Evolutionary conservation across 2,888 invertebrate species (phyloP), one percentile per base, ranked within the genome.

Genomic region (Alviniconcha strummeri): DNA sequence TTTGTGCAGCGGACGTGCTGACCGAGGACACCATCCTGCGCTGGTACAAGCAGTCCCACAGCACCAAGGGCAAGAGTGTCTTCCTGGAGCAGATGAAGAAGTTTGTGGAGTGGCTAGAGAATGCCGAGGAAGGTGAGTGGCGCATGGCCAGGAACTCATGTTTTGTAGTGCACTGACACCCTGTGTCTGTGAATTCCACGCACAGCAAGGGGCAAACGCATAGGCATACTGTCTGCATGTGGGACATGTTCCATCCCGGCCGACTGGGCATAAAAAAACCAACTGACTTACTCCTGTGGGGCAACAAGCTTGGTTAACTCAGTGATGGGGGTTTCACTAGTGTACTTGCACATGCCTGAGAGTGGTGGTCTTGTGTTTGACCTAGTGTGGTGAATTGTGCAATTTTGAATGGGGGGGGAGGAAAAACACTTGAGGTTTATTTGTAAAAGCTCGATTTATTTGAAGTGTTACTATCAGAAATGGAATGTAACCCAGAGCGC

Each of bases 21-120:
- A 97, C 97, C 57, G 99, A 99, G 95, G 98, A 98, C 95, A 96
- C 97, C 88, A 98, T 99, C 93, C 95, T 98, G 91, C 97, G 97
- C 94, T 99, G 99, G 98, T 98, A 97, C 95, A 97, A 97, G 94
- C 98, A 98, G 90, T 96, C 97, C 89, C 98, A 97, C 95, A 97
- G 97, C 89, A 96, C 97, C 89, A 99, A 98, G 95, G 99, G 99
- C 90, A 98, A 98, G 95, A 96, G 97, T 95, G 97, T 98, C 95
- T 99, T 99, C 95, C 96, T 98, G 91, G 98, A 98, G 93, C 98
- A 99, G 95, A 98, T 98, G 97, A 98, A 97, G 95, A 97, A 97
- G 95, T 98, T 99, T 94, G 96, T 98, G 82, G 98, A 99, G 94
- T 99, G 98, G 98, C 95, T 99, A 88, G 97, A 98, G 94, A 98